Conservation (phyloP, 2,797 vertebrate genomes). For the Myotis findleyi region DNA sequence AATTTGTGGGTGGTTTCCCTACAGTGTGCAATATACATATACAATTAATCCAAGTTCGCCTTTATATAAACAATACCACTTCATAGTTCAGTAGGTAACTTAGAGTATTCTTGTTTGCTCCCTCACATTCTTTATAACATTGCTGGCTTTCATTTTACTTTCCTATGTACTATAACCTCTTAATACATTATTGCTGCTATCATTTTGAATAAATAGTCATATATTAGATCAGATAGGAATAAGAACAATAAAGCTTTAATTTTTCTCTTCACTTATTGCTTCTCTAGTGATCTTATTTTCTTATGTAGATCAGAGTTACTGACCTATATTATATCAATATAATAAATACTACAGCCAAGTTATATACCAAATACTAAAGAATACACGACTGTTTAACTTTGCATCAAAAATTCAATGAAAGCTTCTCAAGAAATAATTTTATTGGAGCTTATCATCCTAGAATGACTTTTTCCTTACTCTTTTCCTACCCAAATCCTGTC, state of each 20-base stretch:
- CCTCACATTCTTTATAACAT: not conserved
- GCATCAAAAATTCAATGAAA: not conserved
- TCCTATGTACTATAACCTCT: not conserved
- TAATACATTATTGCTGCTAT: not conserved
- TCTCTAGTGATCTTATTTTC: not conserved
- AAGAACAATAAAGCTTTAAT: not conserved
- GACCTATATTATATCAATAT: not conserved
- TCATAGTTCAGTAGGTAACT: not conserved
- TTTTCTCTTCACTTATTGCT: not conserved
- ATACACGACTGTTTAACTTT: not conserved
- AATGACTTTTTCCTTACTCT: not conserved
- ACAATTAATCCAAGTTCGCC: not conserved
- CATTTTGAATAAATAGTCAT: not conserved
- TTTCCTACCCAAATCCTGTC: not conserved
- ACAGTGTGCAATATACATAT: not conserved
- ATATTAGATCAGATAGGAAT: not conserved
- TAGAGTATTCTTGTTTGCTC: not conserved
- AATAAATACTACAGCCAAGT: not conserved
- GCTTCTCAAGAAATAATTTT: not conserved
- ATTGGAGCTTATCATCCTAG: not conserved
- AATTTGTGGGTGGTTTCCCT: not conserved
- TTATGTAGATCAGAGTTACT: not conserved
- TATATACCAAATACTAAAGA: not conserved
- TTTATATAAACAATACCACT: not conserved
- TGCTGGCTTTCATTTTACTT: not conserved